Base-by-base conservation (phyloP, 2,797 vertebrate species). In the Phoeniculus purpureus region DNA sequence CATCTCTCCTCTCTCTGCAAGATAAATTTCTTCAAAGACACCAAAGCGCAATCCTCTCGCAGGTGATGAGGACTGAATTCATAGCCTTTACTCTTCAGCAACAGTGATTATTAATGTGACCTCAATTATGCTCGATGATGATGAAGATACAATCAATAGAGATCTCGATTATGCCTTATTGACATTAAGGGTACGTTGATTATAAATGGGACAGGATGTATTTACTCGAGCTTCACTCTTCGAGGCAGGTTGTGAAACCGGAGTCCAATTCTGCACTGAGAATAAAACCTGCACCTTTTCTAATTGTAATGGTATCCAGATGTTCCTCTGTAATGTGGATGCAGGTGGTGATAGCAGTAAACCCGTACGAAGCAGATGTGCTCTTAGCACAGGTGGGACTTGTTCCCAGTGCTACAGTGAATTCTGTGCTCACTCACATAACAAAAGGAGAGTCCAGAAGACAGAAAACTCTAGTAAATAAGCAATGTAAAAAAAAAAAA, bases 331-430 rank as follows among this genome's bases (percentile, higher is more conserved):
- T 97, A 98, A 98, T 97, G 97, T 90, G 96, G 97, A 98, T 98
- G 98, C 98, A 98, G 98, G 98, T 99, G 99, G 98, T 99, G 99
- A 99, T 98, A 99, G 98, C 98, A 98, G 98, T 98, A 98, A 97
- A 97, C 97, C 89, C 90, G 97, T 97, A 99, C 97, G 97, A 97
- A 97, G 98, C 98, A 98, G 98, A 98, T 98, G 98, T 98, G 97
- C 96, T 97, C 95, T 94, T 89, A 91, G 94, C 97, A 97, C 98
- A 98, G 98, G 98, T 98, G 98, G 98, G 97, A 98, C 98, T 97
- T 96, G 97, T 97, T 98, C 98, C 98, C 98, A 98, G 92, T 95
- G 96, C 96, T 92, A 94, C 97, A 96, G 94, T 93, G 94, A 95
- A 81, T 96, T 90, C 87, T 93, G 66, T 78, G 96, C 94, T 97